These are phyloP conservation scores for Hylaeus volcanicus DNA, from an alignment of 1,140 invertebrate genomes.

Conservation along the genomic window DNA sequence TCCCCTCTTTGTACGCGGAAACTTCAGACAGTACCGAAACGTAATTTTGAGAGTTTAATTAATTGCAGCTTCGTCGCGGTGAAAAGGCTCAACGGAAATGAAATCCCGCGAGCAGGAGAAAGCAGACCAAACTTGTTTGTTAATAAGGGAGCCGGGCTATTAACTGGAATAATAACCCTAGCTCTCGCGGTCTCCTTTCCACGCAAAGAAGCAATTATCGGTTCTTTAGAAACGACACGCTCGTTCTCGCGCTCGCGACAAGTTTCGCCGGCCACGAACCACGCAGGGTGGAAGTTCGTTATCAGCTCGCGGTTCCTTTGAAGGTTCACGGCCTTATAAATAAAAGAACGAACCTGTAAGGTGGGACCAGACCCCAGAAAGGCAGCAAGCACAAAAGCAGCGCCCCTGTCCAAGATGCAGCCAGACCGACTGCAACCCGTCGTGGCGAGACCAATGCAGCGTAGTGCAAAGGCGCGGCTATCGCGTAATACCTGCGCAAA, in stretches of 20 bases:
- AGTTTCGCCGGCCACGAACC: no score
- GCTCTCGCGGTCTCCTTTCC: no score
- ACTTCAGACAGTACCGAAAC: not conserved
- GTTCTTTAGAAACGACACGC: no score
- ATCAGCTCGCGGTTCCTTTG: not conserved
- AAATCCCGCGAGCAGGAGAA: not conserved
- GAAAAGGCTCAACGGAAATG: not conserved
- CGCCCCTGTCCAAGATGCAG: constrained; percentile 79
- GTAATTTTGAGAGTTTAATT: constrained; percentile 20
- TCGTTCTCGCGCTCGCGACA: no score
- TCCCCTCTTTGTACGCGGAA: not conserved
- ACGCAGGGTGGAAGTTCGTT: no score
- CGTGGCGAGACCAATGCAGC: constrained; percentile 85
- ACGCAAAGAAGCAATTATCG: no score
- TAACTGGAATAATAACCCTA: not conserved
- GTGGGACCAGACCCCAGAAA: constrained; percentile 76
- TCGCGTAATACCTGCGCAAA: constrained; percentile 84
- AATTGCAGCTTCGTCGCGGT: not conserved
- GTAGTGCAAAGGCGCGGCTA: constrained; percentile 89
- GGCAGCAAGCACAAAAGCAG: constrained; percentile 77
- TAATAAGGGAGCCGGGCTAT: not conserved
- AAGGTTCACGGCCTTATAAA: not conserved
- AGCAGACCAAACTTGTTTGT: no score
- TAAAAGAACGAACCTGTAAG: constrained; percentile 69
- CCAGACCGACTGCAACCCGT: constrained; percentile 79